Conservation (phyloP, 2,888 invertebrate species). For the Spodoptera exigua region DNA sequence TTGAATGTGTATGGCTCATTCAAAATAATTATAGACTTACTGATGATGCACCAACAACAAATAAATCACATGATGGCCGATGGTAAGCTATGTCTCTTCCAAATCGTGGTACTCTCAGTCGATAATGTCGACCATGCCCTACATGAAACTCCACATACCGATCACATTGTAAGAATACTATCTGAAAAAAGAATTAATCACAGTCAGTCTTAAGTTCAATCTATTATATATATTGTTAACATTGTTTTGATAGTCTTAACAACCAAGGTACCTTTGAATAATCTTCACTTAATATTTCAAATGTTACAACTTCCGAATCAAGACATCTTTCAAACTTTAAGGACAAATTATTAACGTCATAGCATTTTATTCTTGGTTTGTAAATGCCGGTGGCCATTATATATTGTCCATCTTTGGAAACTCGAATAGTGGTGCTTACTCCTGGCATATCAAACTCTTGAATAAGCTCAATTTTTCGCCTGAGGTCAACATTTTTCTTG, state of each 20-base stretch:
- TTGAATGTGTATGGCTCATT: too few relatives aligned
- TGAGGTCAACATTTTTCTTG: constrained; percentile 96
- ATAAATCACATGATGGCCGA: constrained; percentile 96
- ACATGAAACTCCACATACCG: constrained; percentile 98
- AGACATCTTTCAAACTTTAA: constrained; percentile 99
- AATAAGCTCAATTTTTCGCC: constrained; percentile 97
- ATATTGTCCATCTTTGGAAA: constrained; percentile 97
- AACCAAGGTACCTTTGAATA: constrained; percentile 96
- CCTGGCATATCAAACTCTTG: constrained; percentile 99
- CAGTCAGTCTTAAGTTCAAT: too few relatives aligned
- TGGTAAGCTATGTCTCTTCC: constrained; percentile 98
- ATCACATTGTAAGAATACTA: constrained; percentile 95
- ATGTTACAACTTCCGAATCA: constrained; percentile 98
- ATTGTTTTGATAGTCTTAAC: neutral
- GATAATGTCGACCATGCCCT: constrained; percentile 96
- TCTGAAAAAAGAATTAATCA: constrained; percentile 86
- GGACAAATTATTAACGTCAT: constrained; percentile 98
- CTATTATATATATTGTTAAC: too few relatives aligned
- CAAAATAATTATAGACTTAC: constrained; percentile 82
- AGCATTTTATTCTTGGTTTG: constrained; percentile 98
- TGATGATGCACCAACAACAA: constrained; percentile 95
- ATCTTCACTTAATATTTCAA: constrained; percentile 97
- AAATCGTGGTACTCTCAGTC: constrained; percentile 97
- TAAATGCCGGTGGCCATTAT: constrained; percentile 98
- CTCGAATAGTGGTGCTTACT: constrained; percentile 94